Evolutionary conservation across 2,113 vertebrate species (phyloP).

Genomic region (Pogona vitticeps): DNA sequence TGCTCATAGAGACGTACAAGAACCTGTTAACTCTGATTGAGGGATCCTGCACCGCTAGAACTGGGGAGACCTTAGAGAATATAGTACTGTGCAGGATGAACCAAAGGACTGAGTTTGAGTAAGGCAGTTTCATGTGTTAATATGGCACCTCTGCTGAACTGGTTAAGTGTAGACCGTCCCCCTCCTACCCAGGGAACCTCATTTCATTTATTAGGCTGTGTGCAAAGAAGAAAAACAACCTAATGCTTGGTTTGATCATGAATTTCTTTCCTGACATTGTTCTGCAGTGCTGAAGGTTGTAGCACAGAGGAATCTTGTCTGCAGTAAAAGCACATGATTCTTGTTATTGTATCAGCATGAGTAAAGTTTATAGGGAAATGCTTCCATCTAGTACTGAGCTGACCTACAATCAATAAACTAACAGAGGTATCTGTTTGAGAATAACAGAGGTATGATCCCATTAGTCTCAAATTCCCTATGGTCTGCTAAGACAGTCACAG

Average conservation of each 20-base stretch:
- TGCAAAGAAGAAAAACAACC: neutral
- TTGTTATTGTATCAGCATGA: neutral
- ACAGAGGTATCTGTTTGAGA: too few species aligned
- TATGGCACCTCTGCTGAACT: neutral
- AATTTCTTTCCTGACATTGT: neutral
- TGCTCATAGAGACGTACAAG: too few species aligned
- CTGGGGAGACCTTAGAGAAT: neutral
- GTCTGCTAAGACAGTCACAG: neutral
- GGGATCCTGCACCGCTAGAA: neutral
- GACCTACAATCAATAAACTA: neutral
- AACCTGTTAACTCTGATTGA: neutral
- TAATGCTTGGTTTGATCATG: neutral
- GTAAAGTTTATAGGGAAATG: neutral
- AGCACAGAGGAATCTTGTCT: neutral
- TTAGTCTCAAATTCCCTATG: neutral
- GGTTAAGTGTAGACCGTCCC: neutral
- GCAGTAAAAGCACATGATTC: neutral
- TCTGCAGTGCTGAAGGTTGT: neutral
- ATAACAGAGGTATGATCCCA: too few species aligned
- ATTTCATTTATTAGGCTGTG: neutral
- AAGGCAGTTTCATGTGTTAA: neutral
- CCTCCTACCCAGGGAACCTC: neutral
- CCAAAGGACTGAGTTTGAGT: neutral
- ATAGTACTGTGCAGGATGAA: neutral
- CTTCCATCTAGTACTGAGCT: neutral